Conservation (phyloP, 1,140 invertebrate genomes). For the Cydia strobilella region DNA sequence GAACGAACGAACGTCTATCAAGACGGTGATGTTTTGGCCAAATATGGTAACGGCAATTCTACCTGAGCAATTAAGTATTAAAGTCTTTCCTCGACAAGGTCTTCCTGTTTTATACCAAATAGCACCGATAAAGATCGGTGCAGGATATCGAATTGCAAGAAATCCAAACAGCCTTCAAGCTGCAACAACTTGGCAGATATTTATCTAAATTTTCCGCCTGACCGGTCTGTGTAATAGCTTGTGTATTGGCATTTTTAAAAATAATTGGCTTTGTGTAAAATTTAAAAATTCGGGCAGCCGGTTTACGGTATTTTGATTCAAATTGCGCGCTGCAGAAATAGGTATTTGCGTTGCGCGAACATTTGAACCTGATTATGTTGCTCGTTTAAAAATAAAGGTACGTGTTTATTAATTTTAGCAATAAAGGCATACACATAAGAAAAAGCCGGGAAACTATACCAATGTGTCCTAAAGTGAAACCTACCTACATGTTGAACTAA, state of each 20-base stretch:
- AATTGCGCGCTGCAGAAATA: not conserved
- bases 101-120: not conserved
- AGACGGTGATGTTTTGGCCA: too few species aligned
- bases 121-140: not conserved
- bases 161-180: not conserved
- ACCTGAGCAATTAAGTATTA: too few species aligned
- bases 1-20: too few species aligned
- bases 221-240: not conserved
- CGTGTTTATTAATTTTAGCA: too few species aligned
- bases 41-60: too few species aligned
- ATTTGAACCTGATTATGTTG: too few species aligned
- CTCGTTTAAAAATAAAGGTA: too few species aligned
- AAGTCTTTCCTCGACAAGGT: not conserved
- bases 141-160: constrained; percentile 6
- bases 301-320: not conserved
- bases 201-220: constrained; percentile 4
- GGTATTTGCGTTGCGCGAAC: too few species aligned
- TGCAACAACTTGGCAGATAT: not conserved
- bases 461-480: too few species aligned
- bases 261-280: not conserved
- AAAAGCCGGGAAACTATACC: too few species aligned
- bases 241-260: not conserved
- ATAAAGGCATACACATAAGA: too few species aligned
- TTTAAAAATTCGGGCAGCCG: not conserved
- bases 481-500: too few species aligned